Evolutionary conservation across 2,113 vertebrate species (phyloP), one percentile per base, ranked within the genome.

Genomic region (Oceanodroma tethys): DNA sequence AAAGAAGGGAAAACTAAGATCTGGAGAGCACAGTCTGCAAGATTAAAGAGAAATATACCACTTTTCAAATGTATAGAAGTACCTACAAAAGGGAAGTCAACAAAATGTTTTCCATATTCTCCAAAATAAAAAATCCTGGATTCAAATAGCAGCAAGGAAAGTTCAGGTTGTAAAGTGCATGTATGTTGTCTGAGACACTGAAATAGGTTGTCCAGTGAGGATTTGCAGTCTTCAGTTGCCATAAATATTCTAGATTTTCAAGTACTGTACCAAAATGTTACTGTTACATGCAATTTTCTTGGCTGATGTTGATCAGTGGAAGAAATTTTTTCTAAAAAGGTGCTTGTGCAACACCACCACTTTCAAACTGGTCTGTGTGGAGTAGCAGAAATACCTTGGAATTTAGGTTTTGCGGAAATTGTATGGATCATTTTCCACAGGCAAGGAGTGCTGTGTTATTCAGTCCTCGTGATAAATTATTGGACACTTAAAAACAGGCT

Each of bases 291-390:
- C 17, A 52, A 40, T 74, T 88, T 79, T 43, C 23, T 19, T 92
- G 70, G 4, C 59, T 0, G 1, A 0, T 66, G 56, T n/a, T 73
- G 20, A 52, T 70, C 38, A 10, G 3, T 62, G 82, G 52, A 52
- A 91, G 80, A 68, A 47, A 8, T 30, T 29, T 75, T 17, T 75
- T 89, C 30, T 68, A 2, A n/a, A 60, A 92, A 60, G 17, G 21
- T 50, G 23, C 29, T 43, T 43, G 7, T 76, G 52, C 26, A 68
- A 4, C 42, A 67, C 8, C 11, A 45, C 12, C 6, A 1, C 36
- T 80, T 71, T 63, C 25, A 63, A 32, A 42, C 3, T 26, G 25
- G 12, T 42, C n/a, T 67, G 9, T 22, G 34, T 48, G 56, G 56
- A 75, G 47, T 17, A 71, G 45, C 40, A 88, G 74, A 65, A 93